Evolutionary conservation across 2,113 vertebrate genomes (phyloP).

Genomic region (Pipra filicauda): DNA sequence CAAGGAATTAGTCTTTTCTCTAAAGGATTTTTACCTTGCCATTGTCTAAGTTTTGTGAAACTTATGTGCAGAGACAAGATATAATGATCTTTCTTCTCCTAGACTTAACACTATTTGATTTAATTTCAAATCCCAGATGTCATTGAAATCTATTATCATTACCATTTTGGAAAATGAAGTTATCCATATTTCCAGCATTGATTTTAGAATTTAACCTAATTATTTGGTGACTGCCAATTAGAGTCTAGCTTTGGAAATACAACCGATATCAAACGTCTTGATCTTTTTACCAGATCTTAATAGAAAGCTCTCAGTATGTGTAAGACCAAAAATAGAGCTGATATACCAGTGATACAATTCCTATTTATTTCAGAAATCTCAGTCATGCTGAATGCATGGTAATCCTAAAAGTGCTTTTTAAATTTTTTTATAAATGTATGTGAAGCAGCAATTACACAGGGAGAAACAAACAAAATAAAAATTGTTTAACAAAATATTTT

Average conservation of each 20-base stretch:
- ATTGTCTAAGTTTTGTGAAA: neutral
- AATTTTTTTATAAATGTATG: neutral
- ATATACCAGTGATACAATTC: neutral
- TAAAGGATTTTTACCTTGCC: neutral
- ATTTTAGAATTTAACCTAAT: slow-evolving; percentile 13
- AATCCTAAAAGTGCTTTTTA: neutral
- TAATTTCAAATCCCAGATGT: slow-evolving; percentile 15
- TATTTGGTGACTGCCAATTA: neutral
- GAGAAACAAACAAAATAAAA: neutral
- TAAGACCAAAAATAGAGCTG: neutral
- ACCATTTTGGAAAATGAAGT: slow-evolving; percentile 12
- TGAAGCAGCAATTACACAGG: neutral
- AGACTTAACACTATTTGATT: neutral
- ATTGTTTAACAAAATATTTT: neutral
- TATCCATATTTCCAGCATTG: neutral
- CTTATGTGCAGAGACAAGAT: neutral
- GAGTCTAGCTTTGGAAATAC: neutral
- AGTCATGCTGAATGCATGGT: neutral
- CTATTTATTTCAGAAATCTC: neutral
- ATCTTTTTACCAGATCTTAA: neutral
- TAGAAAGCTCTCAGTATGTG: neutral
- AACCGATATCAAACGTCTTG: neutral
- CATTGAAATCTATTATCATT: neutral
- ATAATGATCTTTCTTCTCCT: neutral
- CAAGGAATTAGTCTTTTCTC: neutral